These are phyloP conservation scores for Sebastes oblongus DNA, from an alignment of 2,797 vertebrate genomes.

Conservation along the genomic window DNA sequence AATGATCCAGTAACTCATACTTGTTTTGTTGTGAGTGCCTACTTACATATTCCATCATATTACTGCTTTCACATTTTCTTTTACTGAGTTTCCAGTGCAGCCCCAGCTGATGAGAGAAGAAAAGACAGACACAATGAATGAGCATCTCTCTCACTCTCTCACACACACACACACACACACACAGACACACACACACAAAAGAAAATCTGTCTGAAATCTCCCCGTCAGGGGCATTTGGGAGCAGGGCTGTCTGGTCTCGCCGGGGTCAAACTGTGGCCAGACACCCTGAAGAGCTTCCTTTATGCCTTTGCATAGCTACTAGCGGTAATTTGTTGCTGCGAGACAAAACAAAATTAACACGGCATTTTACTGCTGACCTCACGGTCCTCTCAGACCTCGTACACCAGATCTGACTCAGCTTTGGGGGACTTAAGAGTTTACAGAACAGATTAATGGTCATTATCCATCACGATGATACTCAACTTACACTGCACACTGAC, in stretches of 20 bases:
- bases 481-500: slow-evolving; percentile 30
- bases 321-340: slow-evolving; percentile 79
- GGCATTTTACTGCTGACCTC: slow-evolving; percentile 77
- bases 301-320: slow-evolving; percentile 77
- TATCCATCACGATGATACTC: slow-evolving; percentile 52
- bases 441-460: slow-evolving; percentile 61
- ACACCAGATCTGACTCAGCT: slow-evolving; percentile 65
- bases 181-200: slow-evolving; percentile 37
- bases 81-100: slow-evolving; percentile 99
- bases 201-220: slow-evolving; percentile 74
- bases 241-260: slow-evolving; percentile 73
- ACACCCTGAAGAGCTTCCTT: slow-evolving; percentile 82
- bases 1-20: not conserved
- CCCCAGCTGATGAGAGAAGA: slow-evolving; percentile 88
- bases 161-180: slow-evolving; percentile 38
- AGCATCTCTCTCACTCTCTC: not conserved
- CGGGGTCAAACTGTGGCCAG: slow-evolving; percentile 80
- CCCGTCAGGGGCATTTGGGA: slow-evolving; percentile 58
- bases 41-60: slow-evolving; percentile 99
- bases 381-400: slow-evolving; percentile 51
- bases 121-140: slow-evolving; percentile 52
- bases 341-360: slow-evolving; percentile 83
- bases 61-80: slow-evolving; percentile 99
- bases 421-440: slow-evolving; percentile 55
- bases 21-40: not conserved